Evolutionary conservation across 2,888 invertebrate species (phyloP), one percentile per base, ranked within the genome.

Genomic region (Eumerus sabulonum): DNA sequence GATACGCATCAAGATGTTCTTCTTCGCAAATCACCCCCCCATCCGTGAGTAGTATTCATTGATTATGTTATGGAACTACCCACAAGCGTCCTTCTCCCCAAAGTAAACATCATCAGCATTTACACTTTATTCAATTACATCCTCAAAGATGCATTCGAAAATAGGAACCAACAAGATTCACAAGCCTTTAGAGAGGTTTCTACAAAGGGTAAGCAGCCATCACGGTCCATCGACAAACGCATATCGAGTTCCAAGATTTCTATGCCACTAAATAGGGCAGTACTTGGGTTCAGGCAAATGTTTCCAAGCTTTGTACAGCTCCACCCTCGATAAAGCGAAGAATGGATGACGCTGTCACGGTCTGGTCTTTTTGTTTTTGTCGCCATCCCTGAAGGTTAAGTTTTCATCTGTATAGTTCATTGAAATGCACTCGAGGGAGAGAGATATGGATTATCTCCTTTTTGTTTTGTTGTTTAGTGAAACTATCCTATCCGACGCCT

Each of bases 211-310:
- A 27, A 27, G 27, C 3, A 27, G 19, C 51, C 35, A 57, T 56
- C 63, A 62, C 44, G 50, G 70, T 47, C 50, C 48, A 63, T 71
- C 51, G 72, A 53, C 45, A 59, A n/a, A 44, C 40, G 7, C 27
- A 42, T 54, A 18, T 54, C 42, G 16, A 54, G 18, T 71, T 50
- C 56, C 48, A 57, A 63, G 64, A 72, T 72, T 53, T 59, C 51
- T 72, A 64, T 13, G n/a, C 50, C 27, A 27, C 18, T 53, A 72
- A 64, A 64, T 72, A 47, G 72, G 64, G 57, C 72, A 53, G 35
- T 45, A 27, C 16, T 57, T 13, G 7, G 51, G 64, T 53, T 59
- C 9, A 17, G 27, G 57, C 48, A 16, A 19, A 35, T 16, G 17
- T n/a, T 40, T 3, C 3, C 60, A 40, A 48, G 50, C 18, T 13